Evolutionary conservation across 2,888 invertebrate species (phyloP).

Genomic region (Tigriopus californicus): DNA sequence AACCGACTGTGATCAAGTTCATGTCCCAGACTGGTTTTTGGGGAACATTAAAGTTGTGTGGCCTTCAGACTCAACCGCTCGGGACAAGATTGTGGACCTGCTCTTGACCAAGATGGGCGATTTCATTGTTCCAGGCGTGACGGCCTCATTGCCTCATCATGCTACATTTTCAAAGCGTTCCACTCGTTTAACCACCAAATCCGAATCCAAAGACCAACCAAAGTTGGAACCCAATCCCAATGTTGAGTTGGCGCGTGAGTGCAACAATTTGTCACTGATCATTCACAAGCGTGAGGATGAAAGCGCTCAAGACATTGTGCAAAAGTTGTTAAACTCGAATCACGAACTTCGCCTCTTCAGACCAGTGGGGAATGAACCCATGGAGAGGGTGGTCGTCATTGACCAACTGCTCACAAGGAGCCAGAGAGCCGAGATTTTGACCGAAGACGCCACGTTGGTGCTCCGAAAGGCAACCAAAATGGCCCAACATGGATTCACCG

Average conservation of each 20-base stretch:
- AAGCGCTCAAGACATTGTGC: slow-evolving; percentile 27
- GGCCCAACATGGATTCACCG: slow-evolving; percentile 28
- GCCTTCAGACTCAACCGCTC: slow-evolving; percentile 21
- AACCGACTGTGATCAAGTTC: slow-evolving; percentile 25
- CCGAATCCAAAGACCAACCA: too few species aligned
- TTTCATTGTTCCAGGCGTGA: slow-evolving; percentile 26
- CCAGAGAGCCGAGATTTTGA: slow-evolving; percentile 26
- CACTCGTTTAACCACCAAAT: background rate
- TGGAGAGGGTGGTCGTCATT: slow-evolving; percentile 15
- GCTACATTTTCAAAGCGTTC: background rate
- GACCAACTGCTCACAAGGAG: slow-evolving; percentile 20
- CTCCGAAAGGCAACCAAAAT: slow-evolving; percentile 27
- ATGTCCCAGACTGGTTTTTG: slow-evolving; percentile 24
- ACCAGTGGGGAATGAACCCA: slow-evolving; percentile 11
- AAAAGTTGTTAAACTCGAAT: slow-evolving; percentile 23
- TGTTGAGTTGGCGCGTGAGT: too few species aligned
- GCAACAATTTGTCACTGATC: slow-evolving; percentile 20
- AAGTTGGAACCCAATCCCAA: too few species aligned
- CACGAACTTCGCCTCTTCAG: slow-evolving; percentile 16
- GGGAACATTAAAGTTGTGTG: slow-evolving; percentile 17
- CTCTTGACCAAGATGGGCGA: slow-evolving; percentile 28
- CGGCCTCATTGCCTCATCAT: background rate
- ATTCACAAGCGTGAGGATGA: slow-evolving; percentile 28
- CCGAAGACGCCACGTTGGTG: slow-evolving; percentile 27
- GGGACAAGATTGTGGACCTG: slow-evolving; percentile 26